A percentile compares a stretch with the other conserved stretches of the same genome.
phyloP scores from a whole-genome alignment of 2,113 vertebrate species.

The Megaceryle torquata region DNA sequence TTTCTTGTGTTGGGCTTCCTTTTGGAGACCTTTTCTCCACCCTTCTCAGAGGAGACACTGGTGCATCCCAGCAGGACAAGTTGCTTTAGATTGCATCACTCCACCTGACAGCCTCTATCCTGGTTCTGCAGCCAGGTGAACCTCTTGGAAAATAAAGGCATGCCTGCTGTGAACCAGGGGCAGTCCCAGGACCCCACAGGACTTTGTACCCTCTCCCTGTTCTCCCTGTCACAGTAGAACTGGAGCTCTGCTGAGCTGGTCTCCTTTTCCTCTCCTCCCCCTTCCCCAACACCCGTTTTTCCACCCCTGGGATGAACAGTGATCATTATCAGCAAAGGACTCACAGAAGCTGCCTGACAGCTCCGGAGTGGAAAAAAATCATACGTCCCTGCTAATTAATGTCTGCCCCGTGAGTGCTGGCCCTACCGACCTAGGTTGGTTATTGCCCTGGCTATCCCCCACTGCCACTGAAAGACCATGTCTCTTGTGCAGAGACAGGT shows the following conservation, averaged over 20 bases:
- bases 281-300: background rate
- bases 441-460: background rate
- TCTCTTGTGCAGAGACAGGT: background rate
- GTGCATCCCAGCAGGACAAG: background rate
- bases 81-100: background rate
- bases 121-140: background rate
- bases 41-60: background rate
- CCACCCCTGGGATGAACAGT: background rate
- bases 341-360: background rate
- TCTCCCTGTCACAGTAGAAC: no score
- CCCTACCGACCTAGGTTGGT: background rate
- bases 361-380: background rate
- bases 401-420: fast-evolving
- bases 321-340: background rate
- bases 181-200: background rate
- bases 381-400: background rate
- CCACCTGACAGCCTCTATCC: background rate
- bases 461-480: fast-evolving
- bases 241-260: background rate
- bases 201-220: background rate
- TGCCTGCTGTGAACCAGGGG: fast-evolving
- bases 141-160: background rate
- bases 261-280: background rate
- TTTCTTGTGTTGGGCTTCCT: background rate
- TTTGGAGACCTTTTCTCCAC: background rate